Evolutionary conservation across 2,113 vertebrate genomes (phyloP).

Genomic region (Syngnathus typhle): DNA sequence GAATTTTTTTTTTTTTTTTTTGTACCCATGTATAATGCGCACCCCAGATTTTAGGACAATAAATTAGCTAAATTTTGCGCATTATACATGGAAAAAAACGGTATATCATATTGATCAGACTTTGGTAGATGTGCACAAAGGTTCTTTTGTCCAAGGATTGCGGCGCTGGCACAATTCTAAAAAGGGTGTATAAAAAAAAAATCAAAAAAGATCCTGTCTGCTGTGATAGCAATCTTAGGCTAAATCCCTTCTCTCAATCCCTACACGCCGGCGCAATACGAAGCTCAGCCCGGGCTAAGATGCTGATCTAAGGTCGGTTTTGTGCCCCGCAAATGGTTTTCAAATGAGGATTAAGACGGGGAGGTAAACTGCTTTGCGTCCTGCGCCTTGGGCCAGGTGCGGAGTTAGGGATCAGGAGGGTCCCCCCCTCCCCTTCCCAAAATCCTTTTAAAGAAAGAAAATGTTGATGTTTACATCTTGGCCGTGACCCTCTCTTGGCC

Average conservation of each 20-base stretch:
- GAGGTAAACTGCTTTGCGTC: conserved; percentile 52
- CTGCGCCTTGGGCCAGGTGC: conserved; percentile 58
- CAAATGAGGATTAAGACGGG: conserved; percentile 49
- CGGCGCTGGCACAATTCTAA: conserved; percentile 55
- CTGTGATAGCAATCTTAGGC: conserved; percentile 69
- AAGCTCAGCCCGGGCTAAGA: conserved; percentile 42
- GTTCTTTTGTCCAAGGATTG: conserved; percentile 56
- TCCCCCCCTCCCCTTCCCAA: conserved; percentile 41
- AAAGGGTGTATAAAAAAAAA: conserved; percentile 34
- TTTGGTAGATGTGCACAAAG: conserved; percentile 65
- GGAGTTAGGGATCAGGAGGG: conserved; percentile 57
- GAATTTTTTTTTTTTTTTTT: no score
- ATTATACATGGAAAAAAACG: no score
- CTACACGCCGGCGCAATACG: conserved; percentile 50
- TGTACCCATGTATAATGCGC: no score
- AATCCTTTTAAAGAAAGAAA: conserved; percentile 73
- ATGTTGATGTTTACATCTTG: conserved; percentile 77
- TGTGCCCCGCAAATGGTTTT: conserved; percentile 43
- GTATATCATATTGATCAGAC: conserved; percentile 38
- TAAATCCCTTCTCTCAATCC: conserved; percentile 62
- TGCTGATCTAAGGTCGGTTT: conserved; percentile 60
- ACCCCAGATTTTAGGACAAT: no score
- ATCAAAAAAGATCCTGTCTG: conserved; percentile 40
- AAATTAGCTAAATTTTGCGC: no score
- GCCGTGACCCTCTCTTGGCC: conserved; percentile 69